phyloP scores from a whole-genome alignment of 1,140 invertebrate species.

The Cheumatopsyche charites region DNA sequence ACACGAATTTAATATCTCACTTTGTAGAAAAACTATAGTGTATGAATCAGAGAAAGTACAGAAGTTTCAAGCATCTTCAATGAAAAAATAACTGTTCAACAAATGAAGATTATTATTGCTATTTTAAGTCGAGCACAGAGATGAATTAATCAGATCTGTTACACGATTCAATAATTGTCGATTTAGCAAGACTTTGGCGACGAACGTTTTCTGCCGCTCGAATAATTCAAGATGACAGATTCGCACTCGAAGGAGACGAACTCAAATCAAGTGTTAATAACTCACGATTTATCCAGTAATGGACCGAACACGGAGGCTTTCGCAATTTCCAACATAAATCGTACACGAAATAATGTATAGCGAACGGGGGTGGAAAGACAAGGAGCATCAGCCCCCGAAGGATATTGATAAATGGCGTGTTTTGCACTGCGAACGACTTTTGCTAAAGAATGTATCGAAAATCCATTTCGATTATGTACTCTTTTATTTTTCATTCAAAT shows the following conservation, averaged over 20 bases:
- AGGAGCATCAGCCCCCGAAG: too few species aligned
- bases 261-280: conserved; percentile 11
- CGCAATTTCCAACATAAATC: background rate
- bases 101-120: background rate
- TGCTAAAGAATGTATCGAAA: too few species aligned
- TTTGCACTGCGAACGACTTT: too few species aligned
- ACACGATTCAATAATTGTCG: conserved; percentile 9
- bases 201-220: background rate
- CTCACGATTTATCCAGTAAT: background rate
- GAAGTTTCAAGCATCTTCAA: background rate
- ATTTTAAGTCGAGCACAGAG: background rate
- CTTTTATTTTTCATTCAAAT: too few species aligned
- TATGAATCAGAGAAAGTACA: background rate
- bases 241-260: background rate
- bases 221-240: conserved; percentile 28
- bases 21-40: background rate
- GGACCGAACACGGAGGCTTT: background rate
- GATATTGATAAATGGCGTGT: too few species aligned
- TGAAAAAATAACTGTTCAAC: background rate
- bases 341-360: background rate
- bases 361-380: background rate
- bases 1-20: background rate
- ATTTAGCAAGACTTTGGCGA: background rate
- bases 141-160: background rate
- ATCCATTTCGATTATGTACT: too few species aligned